A percentile compares a stretch with the other conserved stretches of the same genome.
These are phyloP conservation scores for Hormiphora californensis DNA, from an alignment of 37 sponge, comb jelly and placozoan species.

Conservation along the genomic window DNA sequence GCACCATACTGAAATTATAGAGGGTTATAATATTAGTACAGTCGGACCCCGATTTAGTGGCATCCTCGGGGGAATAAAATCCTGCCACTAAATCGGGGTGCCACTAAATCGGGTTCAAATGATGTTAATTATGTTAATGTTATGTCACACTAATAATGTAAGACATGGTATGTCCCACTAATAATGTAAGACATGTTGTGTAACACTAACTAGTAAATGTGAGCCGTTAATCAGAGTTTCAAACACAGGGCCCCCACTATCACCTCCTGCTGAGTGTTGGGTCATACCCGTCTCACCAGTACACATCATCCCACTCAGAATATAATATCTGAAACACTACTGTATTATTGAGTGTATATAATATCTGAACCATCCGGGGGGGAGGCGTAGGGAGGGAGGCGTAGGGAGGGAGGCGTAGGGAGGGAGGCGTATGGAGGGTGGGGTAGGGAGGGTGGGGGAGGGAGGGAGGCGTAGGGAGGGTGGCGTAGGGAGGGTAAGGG, in stretches of 20 bases:
- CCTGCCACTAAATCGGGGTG: no score
- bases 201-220: neutral
- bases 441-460: no score
- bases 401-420: no score
- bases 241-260: conserved; percentile 48
- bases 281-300: conserved; percentile 29
- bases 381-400: no score
- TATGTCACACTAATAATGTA: neutral
- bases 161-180: neutral
- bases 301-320: conserved; percentile 18
- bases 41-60: no score
- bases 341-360: no score
- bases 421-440: no score
- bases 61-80: no score
- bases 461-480: no score
- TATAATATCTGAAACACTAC: conserved; percentile 3
- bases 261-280: neutral
- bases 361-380: no score
- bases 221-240: neutral
- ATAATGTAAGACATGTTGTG: neutral
- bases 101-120: neutral
- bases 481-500: no score
- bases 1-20: conserved; percentile 19
- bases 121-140: neutral
- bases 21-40: neutral